Percentiles rank a stretch among this genome's conserved stretches.
These are phyloP conservation scores for Dermochelys coriacea DNA, from an alignment of 2,797 vertebrate species.

Conservation along the genomic window DNA sequence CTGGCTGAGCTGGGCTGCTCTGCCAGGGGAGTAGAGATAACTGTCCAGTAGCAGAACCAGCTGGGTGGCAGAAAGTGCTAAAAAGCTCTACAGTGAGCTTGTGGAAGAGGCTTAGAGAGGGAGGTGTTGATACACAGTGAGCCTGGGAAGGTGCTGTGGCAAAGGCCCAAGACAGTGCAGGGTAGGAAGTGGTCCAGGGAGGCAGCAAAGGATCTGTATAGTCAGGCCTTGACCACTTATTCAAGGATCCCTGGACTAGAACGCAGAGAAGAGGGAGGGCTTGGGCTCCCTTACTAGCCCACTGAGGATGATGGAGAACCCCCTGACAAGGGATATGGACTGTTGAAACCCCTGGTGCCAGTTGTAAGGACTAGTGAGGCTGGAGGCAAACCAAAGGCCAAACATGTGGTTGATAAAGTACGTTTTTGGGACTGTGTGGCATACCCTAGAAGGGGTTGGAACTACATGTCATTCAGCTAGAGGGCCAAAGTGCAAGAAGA, in stretches of 20 bases:
- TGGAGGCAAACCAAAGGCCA: neutral
- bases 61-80: neutral
- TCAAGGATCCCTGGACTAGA: neutral
- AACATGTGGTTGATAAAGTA: neutral
- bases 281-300: neutral
- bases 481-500: neutral
- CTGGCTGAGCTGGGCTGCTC: neutral
- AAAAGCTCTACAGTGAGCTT: no score
- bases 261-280: neutral
- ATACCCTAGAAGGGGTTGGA: neutral
- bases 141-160: neutral
- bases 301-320: neutral
- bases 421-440: neutral
- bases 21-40: neutral
- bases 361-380: neutral
- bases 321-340: neutral
- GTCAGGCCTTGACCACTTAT: neutral
- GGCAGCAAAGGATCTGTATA: neutral
- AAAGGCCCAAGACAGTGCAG: neutral
- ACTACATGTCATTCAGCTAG: neutral
- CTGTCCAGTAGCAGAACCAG: neutral
- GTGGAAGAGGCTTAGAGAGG: neutral
- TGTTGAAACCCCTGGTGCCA: neutral
- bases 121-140: neutral
- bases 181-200: neutral